A percentile compares a stretch with the other conserved stretches of the same genome.
Conservation (phyloP, 1,140 invertebrate genomes). For the Trypoxylus dichotomus region DNA sequence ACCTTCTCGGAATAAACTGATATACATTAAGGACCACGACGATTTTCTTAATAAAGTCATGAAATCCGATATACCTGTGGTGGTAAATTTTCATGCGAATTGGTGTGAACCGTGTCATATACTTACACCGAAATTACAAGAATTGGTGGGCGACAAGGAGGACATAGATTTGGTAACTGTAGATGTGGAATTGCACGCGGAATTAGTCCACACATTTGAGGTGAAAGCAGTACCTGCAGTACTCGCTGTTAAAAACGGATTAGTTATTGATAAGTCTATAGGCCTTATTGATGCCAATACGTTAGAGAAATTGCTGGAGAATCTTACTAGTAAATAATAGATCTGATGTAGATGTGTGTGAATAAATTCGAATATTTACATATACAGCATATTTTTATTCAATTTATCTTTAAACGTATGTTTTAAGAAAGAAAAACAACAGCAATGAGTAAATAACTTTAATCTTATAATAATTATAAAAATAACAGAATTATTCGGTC, state of each 20-base stretch:
- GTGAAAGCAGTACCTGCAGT: constrained; percentile 92
- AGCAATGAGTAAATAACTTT: not conserved
- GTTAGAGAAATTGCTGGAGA: constrained; percentile 81
- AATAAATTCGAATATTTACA: not conserved
- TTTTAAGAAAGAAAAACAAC: not conserved
- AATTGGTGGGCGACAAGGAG: constrained; percentile 73
- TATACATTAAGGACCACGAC: constrained; percentile 60
- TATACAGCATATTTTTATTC: too few species aligned
- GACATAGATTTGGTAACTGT: constrained; percentile 87
- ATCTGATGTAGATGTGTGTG: not conserved
- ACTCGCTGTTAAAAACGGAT: constrained; percentile 83
- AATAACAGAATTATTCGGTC: not conserved
- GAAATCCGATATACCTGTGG: constrained; percentile 78
- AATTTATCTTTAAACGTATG: too few species aligned
- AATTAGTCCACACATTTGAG: constrained; percentile 78
- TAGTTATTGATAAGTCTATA: constrained; percentile 90
- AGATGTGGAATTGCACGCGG: constrained; percentile 87
- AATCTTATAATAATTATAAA: not conserved
- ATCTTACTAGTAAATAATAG: constrained; percentile 59
- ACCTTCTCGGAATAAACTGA: constrained; percentile 53
- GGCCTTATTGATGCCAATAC: constrained; percentile 84
- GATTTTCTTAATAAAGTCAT: constrained; percentile 72
- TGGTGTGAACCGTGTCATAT: constrained; percentile 97
- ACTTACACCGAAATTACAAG: constrained; percentile 86
- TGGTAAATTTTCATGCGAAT: constrained; percentile 85